Base-by-base conservation (phyloP, 2,113 vertebrate genomes). In the Myocastor coypus region DNA sequence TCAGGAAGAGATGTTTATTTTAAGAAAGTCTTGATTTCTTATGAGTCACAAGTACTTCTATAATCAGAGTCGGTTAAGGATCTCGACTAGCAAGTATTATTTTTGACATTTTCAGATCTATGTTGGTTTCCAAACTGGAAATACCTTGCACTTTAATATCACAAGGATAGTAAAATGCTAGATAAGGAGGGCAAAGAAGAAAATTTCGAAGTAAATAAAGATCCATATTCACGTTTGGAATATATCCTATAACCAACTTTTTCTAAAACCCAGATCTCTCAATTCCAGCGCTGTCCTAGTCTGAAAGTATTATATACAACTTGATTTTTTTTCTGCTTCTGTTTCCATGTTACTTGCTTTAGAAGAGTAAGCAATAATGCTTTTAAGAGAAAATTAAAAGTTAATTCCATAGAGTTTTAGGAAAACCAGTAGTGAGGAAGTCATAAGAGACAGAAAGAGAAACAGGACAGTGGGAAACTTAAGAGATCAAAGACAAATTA, bases 71-170 rank as follows among this genome's bases (percentile, higher is more conserved):
- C 89, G 91, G 80, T 97, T 97, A 96, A 68, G 8, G 57, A 34
- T 94, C 64, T 97, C 89, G 83, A 94, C 88, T 98, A 97, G 81
- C 73, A 96, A 97, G 95, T 89, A 90, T 80, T 98, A 87, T 85
- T 98, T 97, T 96, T 98, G 94, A 97, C 91, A 86, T 97, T 98
- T 98, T 95, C 92, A 98, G 50, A 68, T 87, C 86, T 97, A 71
- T 40, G 32, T 86, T 97, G 64, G 63, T 96, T 97, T 97, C 59
- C 92, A 20, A 84, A 92, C 52, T 97, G 59, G 87, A 95, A 97
- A 97, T 94, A 86, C 37, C 40, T 97, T 97, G 82, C 55, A 46
- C 73, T 97, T 97, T 8, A 0, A 13, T 95, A 71, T 78, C 59
- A 97, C 78, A 64, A 95, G 82, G 95, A 96, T 66, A 95, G 87